A percentile compares a stretch with the other conserved stretches of the same genome.
phyloP scores from a whole-genome alignment of 2,888 invertebrate genomes.

The Criorhina ranunculi region DNA sequence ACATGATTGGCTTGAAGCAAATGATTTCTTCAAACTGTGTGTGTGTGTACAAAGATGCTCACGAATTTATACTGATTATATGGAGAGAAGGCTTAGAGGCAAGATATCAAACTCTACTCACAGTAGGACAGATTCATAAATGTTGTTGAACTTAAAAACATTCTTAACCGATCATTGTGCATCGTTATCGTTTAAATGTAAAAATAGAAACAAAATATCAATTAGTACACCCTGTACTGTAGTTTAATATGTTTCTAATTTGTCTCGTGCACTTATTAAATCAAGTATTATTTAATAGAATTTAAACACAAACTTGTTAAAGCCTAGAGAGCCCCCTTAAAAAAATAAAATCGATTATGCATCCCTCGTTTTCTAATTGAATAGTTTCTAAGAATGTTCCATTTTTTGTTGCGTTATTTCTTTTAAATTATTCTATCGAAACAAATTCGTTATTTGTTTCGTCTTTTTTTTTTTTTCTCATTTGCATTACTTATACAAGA shows the following conservation, averaged over 20 bases:
- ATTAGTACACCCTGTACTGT: neutral
- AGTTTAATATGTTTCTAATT: neutral
- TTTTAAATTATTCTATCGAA: neutral
- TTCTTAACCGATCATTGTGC: too few relatives aligned
- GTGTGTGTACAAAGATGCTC: conserved; percentile 33
- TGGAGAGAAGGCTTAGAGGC: neutral
- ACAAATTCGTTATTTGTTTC: neutral
- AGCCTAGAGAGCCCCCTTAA: conserved; percentile 2
- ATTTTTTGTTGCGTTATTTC: neutral
- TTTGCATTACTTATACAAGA: neutral
- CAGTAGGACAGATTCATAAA: too few relatives aligned
- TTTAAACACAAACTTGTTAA: conserved; percentile 21
- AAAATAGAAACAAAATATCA: neutral
- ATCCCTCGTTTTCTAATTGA: conserved; percentile 15
- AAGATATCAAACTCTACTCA: too few relatives aligned
- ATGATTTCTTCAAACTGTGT: conserved; percentile 12
- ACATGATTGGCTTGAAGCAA: neutral
- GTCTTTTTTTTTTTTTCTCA: neutral
- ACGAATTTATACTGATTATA: conserved; percentile 1
- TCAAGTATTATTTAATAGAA: conserved; percentile 30
- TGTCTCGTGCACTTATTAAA: conserved; percentile 6
- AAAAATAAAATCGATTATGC: neutral
- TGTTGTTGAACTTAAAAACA: too few relatives aligned
- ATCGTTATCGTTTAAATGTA: neutral
- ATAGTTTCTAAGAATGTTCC: conserved; percentile 1